phyloP scores from a whole-genome alignment of 2,797 vertebrate species.

The Lithobates sylvaticus region DNA sequence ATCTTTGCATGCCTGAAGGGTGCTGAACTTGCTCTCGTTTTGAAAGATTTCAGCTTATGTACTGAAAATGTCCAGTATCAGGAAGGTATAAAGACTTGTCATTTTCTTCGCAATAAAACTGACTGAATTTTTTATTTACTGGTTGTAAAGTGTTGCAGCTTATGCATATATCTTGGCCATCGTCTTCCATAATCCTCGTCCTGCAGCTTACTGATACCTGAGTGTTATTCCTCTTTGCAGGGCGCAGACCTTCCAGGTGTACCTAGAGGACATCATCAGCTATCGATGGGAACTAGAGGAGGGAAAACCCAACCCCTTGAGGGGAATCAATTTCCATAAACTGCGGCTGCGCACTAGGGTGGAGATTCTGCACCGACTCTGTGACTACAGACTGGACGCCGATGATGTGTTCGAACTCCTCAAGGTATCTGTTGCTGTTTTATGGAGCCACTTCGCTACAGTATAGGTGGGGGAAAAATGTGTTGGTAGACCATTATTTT shows the following conservation, averaged over 20 bases:
- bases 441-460: too few relatives aligned
- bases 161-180: background rate
- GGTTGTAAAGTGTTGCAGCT: too few relatives aligned
- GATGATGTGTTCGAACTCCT: conserved; percentile 97
- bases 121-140: too few relatives aligned
- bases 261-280: conserved; percentile 97
- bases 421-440: conserved; percentile 79
- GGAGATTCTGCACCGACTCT: conserved; percentile 93
- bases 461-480: too few relatives aligned
- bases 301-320: conserved; percentile 93
- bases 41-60: too few relatives aligned
- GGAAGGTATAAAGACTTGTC: too few relatives aligned
- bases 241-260: conserved; percentile 89
- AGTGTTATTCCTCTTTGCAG: conserved; percentile 68
- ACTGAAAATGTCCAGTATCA: too few relatives aligned
- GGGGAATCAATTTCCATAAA: conserved; percentile 85
- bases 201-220: background rate
- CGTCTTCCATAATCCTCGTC: background rate
- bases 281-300: conserved; percentile 98
- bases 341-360: conserved; percentile 89
- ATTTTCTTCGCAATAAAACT: too few relatives aligned
- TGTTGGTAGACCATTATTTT: too few relatives aligned
- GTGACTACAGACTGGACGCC: conserved; percentile 95
- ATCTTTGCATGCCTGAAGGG: too few relatives aligned
- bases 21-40: too few relatives aligned